Percentiles rank a stretch among this genome's conserved stretches.
Evolutionary conservation across 2,888 invertebrate genomes (phyloP).

Genomic region (Brachycybe producta): DNA sequence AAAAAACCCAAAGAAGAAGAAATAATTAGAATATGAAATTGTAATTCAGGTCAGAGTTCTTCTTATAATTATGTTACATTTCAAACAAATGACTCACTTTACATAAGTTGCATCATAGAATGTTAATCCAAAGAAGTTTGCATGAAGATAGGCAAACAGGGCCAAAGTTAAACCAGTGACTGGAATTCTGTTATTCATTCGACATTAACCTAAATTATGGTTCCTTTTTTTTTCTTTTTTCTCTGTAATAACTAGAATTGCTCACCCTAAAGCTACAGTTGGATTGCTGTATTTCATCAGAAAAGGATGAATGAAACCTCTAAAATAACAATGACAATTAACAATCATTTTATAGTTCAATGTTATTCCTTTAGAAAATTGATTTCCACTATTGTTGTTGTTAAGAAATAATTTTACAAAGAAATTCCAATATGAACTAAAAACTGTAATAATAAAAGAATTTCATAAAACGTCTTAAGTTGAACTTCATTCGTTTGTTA

Average conservation of each 20-base stretch:
- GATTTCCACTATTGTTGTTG: no score
- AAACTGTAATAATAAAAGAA: no score
- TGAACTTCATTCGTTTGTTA: no score
- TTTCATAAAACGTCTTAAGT: no score
- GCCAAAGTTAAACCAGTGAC: slow-evolving; percentile 10
- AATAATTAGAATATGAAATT: neutral
- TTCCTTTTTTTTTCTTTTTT: no score
- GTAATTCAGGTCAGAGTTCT: no score
- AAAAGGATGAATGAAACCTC: slow-evolving; percentile 12
- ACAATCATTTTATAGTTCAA: neutral
- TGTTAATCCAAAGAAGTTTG: neutral
- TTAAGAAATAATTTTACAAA: no score
- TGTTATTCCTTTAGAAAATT: no score
- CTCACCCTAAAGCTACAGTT: slow-evolving; percentile 2
- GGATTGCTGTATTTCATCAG: slow-evolving; percentile 8
- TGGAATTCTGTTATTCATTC: slow-evolving; percentile 1
- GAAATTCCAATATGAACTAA: no score
- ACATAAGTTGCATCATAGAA: neutral
- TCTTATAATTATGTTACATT: no score
- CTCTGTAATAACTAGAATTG: neutral
- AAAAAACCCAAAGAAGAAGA: neutral
- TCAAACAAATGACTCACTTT: neutral
- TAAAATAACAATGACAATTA: neutral
- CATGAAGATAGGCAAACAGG: slow-evolving; percentile 7
- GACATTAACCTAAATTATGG: neutral